A percentile compares a stretch with the other conserved stretches of the same genome.
phyloP scores from a whole-genome alignment of 2,797 vertebrate species.

The Acrocephalus scirpaceus region DNA sequence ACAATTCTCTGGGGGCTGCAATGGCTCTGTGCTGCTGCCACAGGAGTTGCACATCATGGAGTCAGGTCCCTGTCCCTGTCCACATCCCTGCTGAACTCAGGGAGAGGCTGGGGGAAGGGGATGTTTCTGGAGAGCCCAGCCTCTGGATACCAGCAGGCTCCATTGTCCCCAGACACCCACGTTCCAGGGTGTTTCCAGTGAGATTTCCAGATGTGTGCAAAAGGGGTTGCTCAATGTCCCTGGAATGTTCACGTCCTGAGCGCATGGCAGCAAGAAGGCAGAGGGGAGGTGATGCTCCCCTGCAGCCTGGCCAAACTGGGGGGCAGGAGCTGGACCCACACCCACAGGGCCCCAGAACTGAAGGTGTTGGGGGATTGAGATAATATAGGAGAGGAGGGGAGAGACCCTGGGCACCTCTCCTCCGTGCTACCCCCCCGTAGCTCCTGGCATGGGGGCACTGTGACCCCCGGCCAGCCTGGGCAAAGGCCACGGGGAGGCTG shows the following conservation, averaged over 20 bases:
- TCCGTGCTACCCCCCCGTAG: neutral
- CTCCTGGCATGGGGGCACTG: fast-evolving
- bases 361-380: no score
- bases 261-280: neutral
- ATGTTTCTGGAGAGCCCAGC: neutral
- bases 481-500: fast-evolving
- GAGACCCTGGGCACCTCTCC: neutral
- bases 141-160: neutral
- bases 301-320: neutral
- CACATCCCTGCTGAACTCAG: neutral
- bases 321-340: neutral
- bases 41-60: no score
- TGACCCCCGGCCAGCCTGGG: neutral
- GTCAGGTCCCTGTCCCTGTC: neutral
- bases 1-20: neutral
- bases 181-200: neutral
- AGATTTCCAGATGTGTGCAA: neutral
- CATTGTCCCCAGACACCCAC: neutral
- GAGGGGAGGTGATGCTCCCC: neutral
- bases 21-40: neutral
- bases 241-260: neutral
- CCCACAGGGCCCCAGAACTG: neutral
- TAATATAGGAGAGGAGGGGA: neutral
- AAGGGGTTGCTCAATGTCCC: neutral
- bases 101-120: neutral